phyloP scores from a whole-genome alignment of 2,113 vertebrate genomes.

The Heterocephalus glaber region DNA sequence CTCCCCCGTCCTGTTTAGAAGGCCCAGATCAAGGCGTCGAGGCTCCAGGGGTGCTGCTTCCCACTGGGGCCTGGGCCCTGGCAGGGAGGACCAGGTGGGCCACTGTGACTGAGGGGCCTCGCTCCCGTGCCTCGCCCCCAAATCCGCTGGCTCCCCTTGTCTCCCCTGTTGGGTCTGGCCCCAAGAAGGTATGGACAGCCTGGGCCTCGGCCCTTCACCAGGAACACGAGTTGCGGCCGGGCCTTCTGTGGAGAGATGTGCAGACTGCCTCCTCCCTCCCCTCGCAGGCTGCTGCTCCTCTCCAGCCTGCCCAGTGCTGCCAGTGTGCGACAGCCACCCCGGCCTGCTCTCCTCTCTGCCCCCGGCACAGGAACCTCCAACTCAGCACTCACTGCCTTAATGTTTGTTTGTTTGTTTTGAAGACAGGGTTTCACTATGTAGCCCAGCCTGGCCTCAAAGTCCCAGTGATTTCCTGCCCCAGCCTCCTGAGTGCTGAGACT shows the following conservation, averaged over 20 bases:
- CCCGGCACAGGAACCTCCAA: not conserved
- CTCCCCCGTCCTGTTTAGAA: not conserved
- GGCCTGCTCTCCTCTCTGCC: not conserved
- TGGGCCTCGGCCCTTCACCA: not conserved
- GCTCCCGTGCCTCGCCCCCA: not conserved
- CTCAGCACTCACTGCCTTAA: not conserved
- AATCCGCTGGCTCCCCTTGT: not conserved
- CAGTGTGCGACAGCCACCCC: accelerated
- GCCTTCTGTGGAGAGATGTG: not conserved
- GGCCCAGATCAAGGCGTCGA: not conserved
- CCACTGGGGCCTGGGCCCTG: not conserved
- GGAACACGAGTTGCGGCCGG: not conserved
- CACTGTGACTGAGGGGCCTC: not conserved
- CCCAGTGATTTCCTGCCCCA: not conserved
- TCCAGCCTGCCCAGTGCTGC: not conserved
- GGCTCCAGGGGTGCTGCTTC: not conserved
- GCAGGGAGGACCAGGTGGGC: not conserved
- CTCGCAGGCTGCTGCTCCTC: not conserved
- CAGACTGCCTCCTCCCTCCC: not conserved
- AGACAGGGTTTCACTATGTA: not conserved
- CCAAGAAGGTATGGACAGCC: not conserved
- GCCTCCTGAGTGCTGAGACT: not conserved
- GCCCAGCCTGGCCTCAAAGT: not conserved
- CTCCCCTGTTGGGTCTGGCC: conserved; percentile 16
- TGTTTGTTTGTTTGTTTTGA: not conserved